Percentiles rank a stretch among this genome's conserved stretches.
phyloP scores from a whole-genome alignment of 2,113 vertebrate genomes.

The Crotalus horridus region DNA sequence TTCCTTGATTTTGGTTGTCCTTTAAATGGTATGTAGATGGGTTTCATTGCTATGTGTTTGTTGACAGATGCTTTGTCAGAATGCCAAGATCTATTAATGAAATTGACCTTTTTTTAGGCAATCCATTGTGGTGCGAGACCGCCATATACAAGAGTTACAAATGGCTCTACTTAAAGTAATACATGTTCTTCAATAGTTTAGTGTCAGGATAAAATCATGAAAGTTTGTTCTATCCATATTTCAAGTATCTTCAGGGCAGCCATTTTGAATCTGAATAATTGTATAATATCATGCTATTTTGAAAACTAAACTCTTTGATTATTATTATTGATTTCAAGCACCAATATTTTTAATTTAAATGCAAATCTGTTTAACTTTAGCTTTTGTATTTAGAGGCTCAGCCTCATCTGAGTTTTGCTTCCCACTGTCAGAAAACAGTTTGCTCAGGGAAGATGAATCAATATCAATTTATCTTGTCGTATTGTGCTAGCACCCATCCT shows the following conservation, averaged over 20 bases:
- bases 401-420: slow-evolving; percentile 24
- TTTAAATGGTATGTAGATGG: not conserved
- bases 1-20: not conserved
- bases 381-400: slow-evolving; percentile 34
- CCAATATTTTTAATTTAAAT: slow-evolving; percentile 59
- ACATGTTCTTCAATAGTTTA: not conserved
- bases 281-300: slow-evolving; percentile 41
- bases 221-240: slow-evolving; percentile 38
- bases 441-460: slow-evolving; percentile 51
- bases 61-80: not conserved
- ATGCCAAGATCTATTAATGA: not conserved
- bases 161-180: not conserved
- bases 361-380: slow-evolving; percentile 52
- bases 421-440: slow-evolving; percentile 46
- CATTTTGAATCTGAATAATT: slow-evolving; percentile 38
- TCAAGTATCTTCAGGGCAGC: slow-evolving; percentile 7
- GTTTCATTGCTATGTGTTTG: not conserved
- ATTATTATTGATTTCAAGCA: slow-evolving; percentile 57
- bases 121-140: not conserved
- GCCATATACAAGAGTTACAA: not conserved
- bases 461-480: slow-evolving; percentile 51
- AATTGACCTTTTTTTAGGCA: not conserved
- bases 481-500: slow-evolving; percentile 39
- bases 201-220: not conserved
- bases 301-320: slow-evolving; percentile 55